Evolutionary conservation across 2,888 invertebrate genomes (phyloP).

Genomic region (Phania funesta): DNA sequence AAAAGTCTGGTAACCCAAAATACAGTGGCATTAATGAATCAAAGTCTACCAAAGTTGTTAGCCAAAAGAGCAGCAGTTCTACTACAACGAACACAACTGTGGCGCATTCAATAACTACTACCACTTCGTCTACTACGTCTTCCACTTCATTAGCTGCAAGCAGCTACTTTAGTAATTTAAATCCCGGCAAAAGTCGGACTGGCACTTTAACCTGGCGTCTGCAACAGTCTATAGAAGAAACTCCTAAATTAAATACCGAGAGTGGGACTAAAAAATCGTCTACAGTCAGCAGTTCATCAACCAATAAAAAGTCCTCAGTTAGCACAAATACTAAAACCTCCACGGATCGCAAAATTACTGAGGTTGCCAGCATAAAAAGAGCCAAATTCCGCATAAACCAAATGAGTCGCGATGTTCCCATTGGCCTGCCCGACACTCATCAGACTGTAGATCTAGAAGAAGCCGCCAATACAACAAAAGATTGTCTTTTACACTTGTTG

Average conservation of each 20-base stretch:
- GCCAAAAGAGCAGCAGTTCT: constrained; percentile 12
- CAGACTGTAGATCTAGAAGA: constrained; percentile 81
- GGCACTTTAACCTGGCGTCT: constrained; percentile 72
- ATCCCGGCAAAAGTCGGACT: constrained; percentile 66
- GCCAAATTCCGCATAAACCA: constrained; percentile 85
- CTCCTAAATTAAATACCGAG: constrained; percentile 76
- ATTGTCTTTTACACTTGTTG: constrained; percentile 86
- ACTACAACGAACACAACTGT: constrained; percentile 37
- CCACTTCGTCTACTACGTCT: neutral
- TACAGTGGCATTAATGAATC: constrained; percentile 37
- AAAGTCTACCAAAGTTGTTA: constrained; percentile 15
- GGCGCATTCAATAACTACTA: neutral
- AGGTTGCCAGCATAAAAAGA: constrained; percentile 80
- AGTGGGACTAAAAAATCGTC: constrained; percentile 57
- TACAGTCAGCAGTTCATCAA: constrained; percentile 46
- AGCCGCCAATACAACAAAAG: constrained; percentile 87
- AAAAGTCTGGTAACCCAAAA: constrained; percentile 51
- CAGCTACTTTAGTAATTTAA: constrained; percentile 64
- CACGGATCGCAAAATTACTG: constrained; percentile 53
- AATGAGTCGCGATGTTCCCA: constrained; percentile 87
- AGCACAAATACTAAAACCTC: constrained; percentile 65
- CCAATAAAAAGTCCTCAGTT: constrained; percentile 58
- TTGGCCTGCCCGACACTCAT: constrained; percentile 83
- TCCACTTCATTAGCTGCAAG: constrained; percentile 32
- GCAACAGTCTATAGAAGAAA: constrained; percentile 79